A percentile compares a stretch with the other conserved stretches of the same genome.
Conservation (phyloP, 2,113 vertebrate genomes). For the Daphoenositta chrysoptera region DNA sequence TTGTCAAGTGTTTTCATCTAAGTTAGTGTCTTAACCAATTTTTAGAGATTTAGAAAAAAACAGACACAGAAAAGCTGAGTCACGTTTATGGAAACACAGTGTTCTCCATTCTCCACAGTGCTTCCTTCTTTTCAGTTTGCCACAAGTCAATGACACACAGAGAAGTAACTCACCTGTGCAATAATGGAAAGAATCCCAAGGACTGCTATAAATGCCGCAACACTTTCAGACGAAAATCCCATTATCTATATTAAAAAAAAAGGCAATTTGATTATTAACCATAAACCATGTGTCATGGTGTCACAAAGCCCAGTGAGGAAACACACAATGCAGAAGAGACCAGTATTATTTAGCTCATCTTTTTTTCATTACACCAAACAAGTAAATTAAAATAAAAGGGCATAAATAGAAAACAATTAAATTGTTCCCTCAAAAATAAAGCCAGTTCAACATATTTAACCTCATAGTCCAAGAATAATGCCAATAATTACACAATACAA, state of each 20-base stretch:
- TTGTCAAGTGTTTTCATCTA: neutral
- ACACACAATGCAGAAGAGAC: neutral
- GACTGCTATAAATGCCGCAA: slow-evolving; percentile 87
- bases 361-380: neutral
- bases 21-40: neutral
- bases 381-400: neutral
- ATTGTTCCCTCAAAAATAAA: neutral
- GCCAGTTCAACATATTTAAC: neutral
- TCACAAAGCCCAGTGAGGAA: neutral
- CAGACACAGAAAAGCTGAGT: neutral
- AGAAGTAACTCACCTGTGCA: slow-evolving; percentile 76
- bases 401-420: neutral
- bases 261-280: neutral
- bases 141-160: neutral
- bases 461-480: neutral
- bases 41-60: neutral
- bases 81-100: neutral
- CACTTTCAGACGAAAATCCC: slow-evolving; percentile 86
- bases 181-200: slow-evolving; percentile 87
- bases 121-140: neutral
- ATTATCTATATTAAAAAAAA: slow-evolving; percentile 77
- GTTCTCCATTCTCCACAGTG: rapidly evolving
- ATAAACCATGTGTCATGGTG: rapidly evolving
- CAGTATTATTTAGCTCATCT: neutral
- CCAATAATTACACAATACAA: neutral